phyloP scores from a whole-genome alignment of 2,888 invertebrate genomes.

The Andrena dorsata region DNA sequence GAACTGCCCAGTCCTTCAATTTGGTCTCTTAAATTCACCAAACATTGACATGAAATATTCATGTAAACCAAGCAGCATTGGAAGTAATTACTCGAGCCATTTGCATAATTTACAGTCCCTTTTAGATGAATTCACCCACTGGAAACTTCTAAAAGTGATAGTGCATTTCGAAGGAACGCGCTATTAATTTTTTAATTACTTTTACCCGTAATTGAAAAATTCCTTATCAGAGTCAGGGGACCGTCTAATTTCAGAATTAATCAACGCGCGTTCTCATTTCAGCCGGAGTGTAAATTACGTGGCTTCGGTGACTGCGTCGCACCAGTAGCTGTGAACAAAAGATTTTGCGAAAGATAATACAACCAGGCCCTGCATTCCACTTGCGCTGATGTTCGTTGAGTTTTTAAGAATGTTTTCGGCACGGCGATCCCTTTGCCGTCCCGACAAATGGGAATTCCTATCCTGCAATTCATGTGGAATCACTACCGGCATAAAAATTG shows the following conservation, averaged over 20 bases:
- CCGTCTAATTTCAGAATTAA: conserved; percentile 22
- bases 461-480: neutral
- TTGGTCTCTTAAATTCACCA: too few species aligned
- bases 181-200: conserved; percentile 22
- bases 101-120: neutral
- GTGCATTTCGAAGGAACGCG: neutral
- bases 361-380: conserved; percentile 4
- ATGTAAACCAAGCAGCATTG: too few species aligned
- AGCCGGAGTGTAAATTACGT: conserved; percentile 25
- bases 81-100: too few species aligned
- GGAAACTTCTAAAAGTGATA: neutral
- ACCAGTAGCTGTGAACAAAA: conserved; percentile 33
- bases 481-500: neutral
- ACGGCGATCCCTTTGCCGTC: neutral
- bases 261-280: conserved; percentile 18
- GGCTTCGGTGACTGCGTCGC: conserved; percentile 20
- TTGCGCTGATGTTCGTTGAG: conserved; percentile 2
- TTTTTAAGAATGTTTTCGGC: conserved; percentile 5
- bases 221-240: neutral
- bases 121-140: neutral
- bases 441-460: neutral
- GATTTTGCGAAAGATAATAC: conserved; percentile 26
- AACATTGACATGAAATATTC: too few species aligned
- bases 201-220: conserved; percentile 12
- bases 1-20: too few species aligned